Evolutionary conservation across 1,140 invertebrate genomes (phyloP).

Genomic region (Drosophila baimaii): DNA sequence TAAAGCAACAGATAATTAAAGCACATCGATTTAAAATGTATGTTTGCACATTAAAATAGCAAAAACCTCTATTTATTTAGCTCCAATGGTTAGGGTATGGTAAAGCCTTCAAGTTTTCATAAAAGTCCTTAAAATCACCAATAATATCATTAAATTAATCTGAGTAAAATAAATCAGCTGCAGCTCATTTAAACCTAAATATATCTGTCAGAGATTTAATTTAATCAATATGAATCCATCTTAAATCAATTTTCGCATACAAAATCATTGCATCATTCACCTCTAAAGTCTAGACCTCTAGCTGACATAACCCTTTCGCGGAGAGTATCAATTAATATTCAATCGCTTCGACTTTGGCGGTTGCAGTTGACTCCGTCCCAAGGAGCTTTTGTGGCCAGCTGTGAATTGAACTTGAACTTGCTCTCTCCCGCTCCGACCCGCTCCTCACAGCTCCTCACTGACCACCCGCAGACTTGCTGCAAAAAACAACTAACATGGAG

Average conservation of each 20-base stretch:
- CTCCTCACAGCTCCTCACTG: neutral
- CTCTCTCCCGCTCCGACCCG: conserved; percentile 7
- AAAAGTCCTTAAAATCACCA: no score
- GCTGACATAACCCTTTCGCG: neutral
- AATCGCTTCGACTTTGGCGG: conserved; percentile 53
- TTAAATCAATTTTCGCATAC: neutral
- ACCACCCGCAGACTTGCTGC: conserved; percentile 19
- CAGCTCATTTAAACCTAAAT: neutral
- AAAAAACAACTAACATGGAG: conserved; percentile 44
- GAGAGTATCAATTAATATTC: conserved; percentile 23
- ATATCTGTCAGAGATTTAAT: neutral
- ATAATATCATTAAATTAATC: neutral
- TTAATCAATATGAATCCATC: neutral
- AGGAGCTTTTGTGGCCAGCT: conserved; percentile 53
- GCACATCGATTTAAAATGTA: no score
- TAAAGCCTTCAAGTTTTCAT: no score
- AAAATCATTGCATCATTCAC: neutral
- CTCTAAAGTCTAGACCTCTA: neutral
- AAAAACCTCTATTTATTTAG: no score
- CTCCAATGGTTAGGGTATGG: fast-evolving
- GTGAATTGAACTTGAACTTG: conserved; percentile 58
- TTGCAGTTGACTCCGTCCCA: conserved; percentile 42
- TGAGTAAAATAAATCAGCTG: no score
- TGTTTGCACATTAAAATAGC: no score
- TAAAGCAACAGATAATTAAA: no score